Conservation (phyloP, 2,888 invertebrate species). For the Diabrotica balteata region DNA sequence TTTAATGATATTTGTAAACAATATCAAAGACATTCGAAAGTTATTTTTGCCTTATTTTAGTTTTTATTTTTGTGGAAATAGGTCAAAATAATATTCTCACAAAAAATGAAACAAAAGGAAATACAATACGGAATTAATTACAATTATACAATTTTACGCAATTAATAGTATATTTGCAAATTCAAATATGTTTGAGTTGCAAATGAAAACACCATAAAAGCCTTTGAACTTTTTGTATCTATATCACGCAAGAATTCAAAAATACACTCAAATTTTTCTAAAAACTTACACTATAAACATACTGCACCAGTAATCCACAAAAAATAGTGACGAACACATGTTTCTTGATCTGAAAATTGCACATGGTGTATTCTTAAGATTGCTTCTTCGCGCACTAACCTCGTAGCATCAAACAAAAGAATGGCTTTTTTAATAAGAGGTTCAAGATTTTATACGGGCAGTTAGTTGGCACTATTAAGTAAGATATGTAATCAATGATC, state of each 20-base stretch:
- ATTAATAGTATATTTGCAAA: no score
- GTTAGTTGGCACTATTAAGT: constrained; percentile 49
- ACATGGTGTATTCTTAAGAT: constrained; percentile 33
- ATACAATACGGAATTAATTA: no score
- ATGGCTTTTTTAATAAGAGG: constrained; percentile 39
- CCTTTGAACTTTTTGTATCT: neutral
- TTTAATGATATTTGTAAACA: no score
- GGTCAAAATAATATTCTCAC: no score
- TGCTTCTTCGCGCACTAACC: constrained; percentile 7
- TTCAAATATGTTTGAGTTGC: no score
- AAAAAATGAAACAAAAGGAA: no score
- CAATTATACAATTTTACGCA: no score
- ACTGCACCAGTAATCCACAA: constrained; percentile 52
- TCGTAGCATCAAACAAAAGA: constrained; percentile 26
- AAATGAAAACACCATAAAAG: no score
- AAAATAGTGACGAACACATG: constrained; percentile 45
- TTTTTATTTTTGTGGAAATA: no score
- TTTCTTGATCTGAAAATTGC: constrained; percentile 36
- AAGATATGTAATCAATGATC: constrained; percentile 36
- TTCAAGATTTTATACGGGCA: constrained; percentile 49
- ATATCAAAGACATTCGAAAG: no score
- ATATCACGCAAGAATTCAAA: neutral
- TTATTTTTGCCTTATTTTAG: no score
- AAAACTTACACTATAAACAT: constrained; percentile 52
- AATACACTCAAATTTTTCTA: neutral